These are phyloP conservation scores for Drosophila ambigua DNA, from an alignment of 1,140 invertebrate genomes.

Conservation along the genomic window DNA sequence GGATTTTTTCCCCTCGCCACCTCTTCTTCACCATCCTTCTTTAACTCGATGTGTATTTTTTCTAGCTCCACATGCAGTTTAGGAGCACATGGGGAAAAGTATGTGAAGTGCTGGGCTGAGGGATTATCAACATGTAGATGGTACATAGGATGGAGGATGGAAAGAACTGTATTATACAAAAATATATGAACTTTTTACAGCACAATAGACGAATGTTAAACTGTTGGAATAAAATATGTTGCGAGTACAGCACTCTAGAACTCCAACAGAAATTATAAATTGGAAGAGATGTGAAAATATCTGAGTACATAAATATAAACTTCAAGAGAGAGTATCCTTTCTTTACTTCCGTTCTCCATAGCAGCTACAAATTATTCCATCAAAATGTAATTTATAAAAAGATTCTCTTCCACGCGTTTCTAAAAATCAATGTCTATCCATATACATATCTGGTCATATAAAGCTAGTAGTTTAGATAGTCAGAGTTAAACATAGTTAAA, in stretches of 20 bases:
- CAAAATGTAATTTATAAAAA: no score
- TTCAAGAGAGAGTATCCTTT: no score
- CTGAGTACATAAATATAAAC: no score
- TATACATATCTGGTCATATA: no score
- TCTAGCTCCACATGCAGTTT: conserved; percentile 31
- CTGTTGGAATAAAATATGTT: conserved; percentile 15
- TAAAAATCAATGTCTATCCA: no score
- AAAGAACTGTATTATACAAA: conserved; percentile 20
- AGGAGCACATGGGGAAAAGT: conserved; percentile 20
- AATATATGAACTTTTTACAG: conserved; percentile 17
- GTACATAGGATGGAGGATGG: conserved; percentile 6
- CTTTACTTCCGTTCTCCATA: no score
- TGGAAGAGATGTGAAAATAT: not conserved
- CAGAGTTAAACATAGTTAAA: not conserved
- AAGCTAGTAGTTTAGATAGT: not conserved
- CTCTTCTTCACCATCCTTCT: not conserved
- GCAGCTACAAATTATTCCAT: no score
- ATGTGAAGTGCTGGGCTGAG: conserved; percentile 20
- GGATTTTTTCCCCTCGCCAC: not conserved
- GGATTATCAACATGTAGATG: conserved; percentile 44
- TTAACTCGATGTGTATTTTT: conserved; percentile 11
- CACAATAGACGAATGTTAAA: conserved; percentile 37
- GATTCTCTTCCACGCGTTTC: no score
- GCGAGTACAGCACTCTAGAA: not conserved
- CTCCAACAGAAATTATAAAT: not conserved